Base-by-base conservation (phyloP, 2,797 vertebrate genomes). In the Pitangus sulphuratus region DNA sequence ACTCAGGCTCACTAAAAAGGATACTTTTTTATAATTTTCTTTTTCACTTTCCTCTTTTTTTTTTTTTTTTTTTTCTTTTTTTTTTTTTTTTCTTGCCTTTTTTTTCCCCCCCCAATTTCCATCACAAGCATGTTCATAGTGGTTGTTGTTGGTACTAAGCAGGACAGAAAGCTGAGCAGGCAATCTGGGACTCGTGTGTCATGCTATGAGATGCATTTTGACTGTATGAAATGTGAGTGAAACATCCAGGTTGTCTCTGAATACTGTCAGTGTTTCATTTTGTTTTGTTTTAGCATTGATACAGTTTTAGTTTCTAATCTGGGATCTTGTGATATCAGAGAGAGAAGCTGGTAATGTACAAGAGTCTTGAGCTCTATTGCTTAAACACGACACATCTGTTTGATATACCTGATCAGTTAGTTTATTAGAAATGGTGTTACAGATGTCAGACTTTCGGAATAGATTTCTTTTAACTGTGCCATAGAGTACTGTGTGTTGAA, bases 231-330 rank as follows among this genome's bases (percentile, higher is more conserved):
- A 50, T 12, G 58, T 8, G 44, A 26, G 37, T 40, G 60, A 37
- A 62, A 22, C 37, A 50, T 15, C 62, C 37, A 21, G 72, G 50
- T 68, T 65, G n/a, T 9, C 39, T 53, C 42, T 47, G 9, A 1
- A 25, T 60, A 4, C 47, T 82, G 21, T 9, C 33, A 11, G 2
- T 11, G 48, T 37, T 37, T 37, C 10, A 4, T 31, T 35, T 1
- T 0, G 1, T 22, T 45, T 48, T 5, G 37, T 71, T 62, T 5
- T 53, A 53, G 31, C 9, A 8, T 0, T 15, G 26, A 9, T 50
- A 12, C 35, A 12, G 21, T 42, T 84, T 71, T 37, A 19, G n/a
- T 25, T 84, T n/a, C 31, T 88, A 14, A 13, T 31, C 40, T 53
- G 58, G 30, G 35, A n/a, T 64, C 26, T 39, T 77, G 40, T 12